Percentiles rank a stretch among this genome's conserved stretches.
Evolutionary conservation across 2,888 invertebrate species (phyloP).

Genomic region (Gryllus longicercus): DNA sequence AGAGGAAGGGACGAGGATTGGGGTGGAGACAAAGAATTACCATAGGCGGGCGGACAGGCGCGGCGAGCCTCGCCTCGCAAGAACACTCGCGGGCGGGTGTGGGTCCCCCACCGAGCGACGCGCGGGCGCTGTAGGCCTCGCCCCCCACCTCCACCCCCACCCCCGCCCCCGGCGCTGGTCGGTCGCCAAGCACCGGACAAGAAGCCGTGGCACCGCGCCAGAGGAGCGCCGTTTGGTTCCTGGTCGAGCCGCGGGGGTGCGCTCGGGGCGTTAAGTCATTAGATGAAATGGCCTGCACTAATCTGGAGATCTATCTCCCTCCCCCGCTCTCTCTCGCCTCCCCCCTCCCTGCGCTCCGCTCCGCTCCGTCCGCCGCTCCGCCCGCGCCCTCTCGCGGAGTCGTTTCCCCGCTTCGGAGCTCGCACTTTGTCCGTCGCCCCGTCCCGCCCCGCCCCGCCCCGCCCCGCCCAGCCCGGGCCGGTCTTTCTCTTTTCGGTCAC

Average conservation of each 20-base stretch:
- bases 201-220: conserved; percentile 1
- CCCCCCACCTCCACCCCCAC: not conserved
- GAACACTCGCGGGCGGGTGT: not conserved
- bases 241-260: conserved; percentile 17
- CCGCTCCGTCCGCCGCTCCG: too few species aligned
- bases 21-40: conserved; percentile 7
- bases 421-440: too few species aligned
- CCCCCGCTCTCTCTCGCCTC: not conserved
- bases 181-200: not conserved
- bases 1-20: not conserved
- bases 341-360: too few species aligned
- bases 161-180: not conserved
- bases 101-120: not conserved
- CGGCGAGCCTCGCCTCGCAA: not conserved
- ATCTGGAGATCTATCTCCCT: conserved; percentile 33
- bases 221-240: conserved; percentile 1
- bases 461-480: too few species aligned
- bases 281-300: conserved; percentile 35
- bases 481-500: too few species aligned
- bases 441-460: too few species aligned
- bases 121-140: not conserved
- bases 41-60: not conserved
- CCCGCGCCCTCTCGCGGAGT: not conserved
- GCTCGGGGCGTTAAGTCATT: conserved; percentile 34
- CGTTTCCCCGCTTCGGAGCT: not conserved